These are phyloP conservation scores for Aurelia aurita DNA, from an alignment of 30 jellyfish, hydroid and myxozoan genomes.

Conservation along the genomic window DNA sequence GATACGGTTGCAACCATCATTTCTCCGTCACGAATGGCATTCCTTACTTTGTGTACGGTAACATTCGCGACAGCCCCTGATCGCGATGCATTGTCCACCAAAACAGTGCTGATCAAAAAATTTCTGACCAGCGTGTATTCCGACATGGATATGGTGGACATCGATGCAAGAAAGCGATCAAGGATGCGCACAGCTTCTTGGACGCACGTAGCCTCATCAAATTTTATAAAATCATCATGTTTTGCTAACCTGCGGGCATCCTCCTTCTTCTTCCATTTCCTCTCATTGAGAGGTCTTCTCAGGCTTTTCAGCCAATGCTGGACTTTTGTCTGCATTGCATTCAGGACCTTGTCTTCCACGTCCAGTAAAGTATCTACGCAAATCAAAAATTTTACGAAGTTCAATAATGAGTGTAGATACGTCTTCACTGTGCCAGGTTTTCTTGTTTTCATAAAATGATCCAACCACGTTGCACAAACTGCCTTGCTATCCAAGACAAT, in stretches of 20 bases:
- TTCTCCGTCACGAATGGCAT: neutral
- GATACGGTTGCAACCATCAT: conserved; percentile 15
- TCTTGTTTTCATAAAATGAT: neutral
- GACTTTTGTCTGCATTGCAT: too few species aligned
- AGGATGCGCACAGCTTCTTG: neutral
- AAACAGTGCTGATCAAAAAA: conserved; percentile 1
- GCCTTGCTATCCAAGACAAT: too few species aligned
- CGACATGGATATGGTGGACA: neutral
- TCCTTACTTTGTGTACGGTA: conserved; percentile 6
- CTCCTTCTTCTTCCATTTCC: conserved; percentile 17
- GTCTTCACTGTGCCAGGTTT: conserved; percentile 47
- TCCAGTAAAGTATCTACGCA: neutral
- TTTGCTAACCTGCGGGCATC: conserved; percentile 22
- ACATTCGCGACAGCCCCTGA: conserved; percentile 46
- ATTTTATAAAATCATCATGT: conserved; percentile 2
- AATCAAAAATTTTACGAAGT: conserved; percentile 4
- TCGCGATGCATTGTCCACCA: conserved; percentile 32
- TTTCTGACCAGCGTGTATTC: conserved; percentile 15
- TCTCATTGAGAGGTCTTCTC: neutral
- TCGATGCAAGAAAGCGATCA: neutral
- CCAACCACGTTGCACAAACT: conserved; percentile 10
- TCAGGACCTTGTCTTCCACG: neutral
- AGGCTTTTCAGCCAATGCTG: neutral
- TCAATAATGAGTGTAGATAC: conserved; percentile 35
- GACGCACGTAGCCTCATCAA: neutral